Conservation (phyloP, 2,888 invertebrate genomes). For the Stegophylla sp. region DNA sequence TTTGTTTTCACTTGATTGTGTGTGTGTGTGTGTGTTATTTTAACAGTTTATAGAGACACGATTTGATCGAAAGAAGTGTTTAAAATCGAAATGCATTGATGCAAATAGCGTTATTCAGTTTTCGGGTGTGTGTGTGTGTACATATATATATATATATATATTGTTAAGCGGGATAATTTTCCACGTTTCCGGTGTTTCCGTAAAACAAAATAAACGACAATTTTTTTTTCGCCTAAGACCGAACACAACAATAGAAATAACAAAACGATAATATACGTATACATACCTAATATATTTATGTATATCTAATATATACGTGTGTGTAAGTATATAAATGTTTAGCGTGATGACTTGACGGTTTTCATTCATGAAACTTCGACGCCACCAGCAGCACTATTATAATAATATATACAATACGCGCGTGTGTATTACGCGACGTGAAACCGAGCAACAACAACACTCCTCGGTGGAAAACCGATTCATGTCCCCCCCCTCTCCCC, state of each 20-base stretch:
- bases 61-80: conserved; percentile 1
- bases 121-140: background rate
- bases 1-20: conserved; percentile 19
- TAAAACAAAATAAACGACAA: conserved; percentile 47
- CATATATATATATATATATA: background rate
- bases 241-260: conserved; percentile 36
- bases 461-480: conserved; percentile 37
- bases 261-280: background rate
- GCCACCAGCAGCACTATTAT: conserved; percentile 29
- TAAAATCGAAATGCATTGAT: conserved; percentile 1
- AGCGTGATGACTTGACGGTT: conserved; percentile 55
- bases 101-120: conserved; percentile 6
- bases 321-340: conserved; percentile 19
- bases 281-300: background rate
- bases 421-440: conserved; percentile 2
- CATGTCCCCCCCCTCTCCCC: background rate
- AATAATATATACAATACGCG: conserved; percentile 11
- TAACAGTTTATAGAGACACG: conserved; percentile 4
- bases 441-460: background rate
- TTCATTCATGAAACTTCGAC: conserved; percentile 57
- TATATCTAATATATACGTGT: conserved; percentile 8
- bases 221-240: conserved; percentile 26
- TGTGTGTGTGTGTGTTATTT: background rate
- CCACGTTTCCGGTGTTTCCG: conserved; percentile 55
- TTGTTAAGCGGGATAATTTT: conserved; percentile 29